Evolutionary conservation across 2,113 vertebrate species (phyloP).

Genomic region (Brachyhypopomus gauderio): DNA sequence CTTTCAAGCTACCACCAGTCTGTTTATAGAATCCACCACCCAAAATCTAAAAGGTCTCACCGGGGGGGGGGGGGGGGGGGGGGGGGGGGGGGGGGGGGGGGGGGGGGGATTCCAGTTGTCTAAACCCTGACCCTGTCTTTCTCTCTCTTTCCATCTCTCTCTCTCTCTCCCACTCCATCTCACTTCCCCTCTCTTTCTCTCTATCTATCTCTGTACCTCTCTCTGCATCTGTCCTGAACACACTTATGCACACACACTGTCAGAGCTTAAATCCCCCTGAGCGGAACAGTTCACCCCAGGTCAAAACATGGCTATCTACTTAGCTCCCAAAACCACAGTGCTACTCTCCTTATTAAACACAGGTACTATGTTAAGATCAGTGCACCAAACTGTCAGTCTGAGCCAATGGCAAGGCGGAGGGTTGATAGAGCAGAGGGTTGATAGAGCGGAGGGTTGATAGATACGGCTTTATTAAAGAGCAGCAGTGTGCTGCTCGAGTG

Average conservation of each 20-base stretch:
- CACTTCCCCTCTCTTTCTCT: constrained; percentile 22
- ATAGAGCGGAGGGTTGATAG: constrained; percentile 27
- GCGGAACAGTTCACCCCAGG: constrained; percentile 67
- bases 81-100: constrained; percentile 74
- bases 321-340: constrained; percentile 4
- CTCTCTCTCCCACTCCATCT: not conserved
- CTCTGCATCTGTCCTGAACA: constrained; percentile 15
- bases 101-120: constrained; percentile 77
- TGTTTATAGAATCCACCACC: constrained; percentile 48
- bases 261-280: constrained; percentile 39
- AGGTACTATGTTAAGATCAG: constrained; percentile 27
- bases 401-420: constrained; percentile 29
- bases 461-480: constrained; percentile 45
- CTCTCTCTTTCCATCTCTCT: constrained; percentile 48
- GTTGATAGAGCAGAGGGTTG: too few relatives aligned
- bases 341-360: constrained; percentile 13
- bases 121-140: constrained; percentile 71
- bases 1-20: constrained; percentile 33
- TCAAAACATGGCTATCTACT: constrained; percentile 70
- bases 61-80: constrained; percentile 74
- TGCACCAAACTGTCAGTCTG: constrained; percentile 10
- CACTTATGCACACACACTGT: constrained; percentile 45
- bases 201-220: constrained; percentile 48
- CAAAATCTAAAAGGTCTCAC: constrained; percentile 70
- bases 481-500: constrained; percentile 17